phyloP scores from a whole-genome alignment of 2,113 vertebrate genomes.

The Macquaria ambigua region DNA sequence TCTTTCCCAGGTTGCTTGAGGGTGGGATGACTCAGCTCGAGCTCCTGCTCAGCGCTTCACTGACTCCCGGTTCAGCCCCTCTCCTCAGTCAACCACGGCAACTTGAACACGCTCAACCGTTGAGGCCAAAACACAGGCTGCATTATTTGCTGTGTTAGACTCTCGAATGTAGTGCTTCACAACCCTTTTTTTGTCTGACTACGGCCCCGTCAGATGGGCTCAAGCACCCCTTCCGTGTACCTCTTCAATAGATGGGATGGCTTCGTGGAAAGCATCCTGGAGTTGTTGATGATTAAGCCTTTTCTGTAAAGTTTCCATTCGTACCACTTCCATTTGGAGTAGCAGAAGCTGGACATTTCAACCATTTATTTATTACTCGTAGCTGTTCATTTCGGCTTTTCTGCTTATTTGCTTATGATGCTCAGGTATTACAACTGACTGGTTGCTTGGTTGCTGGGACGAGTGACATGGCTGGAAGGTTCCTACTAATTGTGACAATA shows the following conservation, averaged over 20 bases:
- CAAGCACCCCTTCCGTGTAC: background rate
- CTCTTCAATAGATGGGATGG: background rate
- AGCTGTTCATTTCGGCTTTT: background rate
- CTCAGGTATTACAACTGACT: background rate
- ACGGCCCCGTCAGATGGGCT: background rate
- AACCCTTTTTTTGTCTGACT: background rate
- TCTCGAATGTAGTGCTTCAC: background rate
- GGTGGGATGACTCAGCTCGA: constrained; percentile 66
- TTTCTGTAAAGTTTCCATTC: background rate
- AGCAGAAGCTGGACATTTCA: background rate
- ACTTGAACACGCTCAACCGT: constrained; percentile 34
- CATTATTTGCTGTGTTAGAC: constrained; percentile 20
- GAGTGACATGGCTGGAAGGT: background rate
- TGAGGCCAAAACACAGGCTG: constrained; percentile 18
- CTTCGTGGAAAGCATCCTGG: background rate
- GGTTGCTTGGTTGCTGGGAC: background rate
- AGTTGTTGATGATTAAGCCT: background rate
- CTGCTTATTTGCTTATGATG: background rate
- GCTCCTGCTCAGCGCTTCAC: constrained; percentile 43
- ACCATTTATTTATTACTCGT: background rate
- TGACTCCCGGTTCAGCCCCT: constrained; percentile 40
- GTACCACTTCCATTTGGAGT: background rate
- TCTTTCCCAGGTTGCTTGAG: constrained; percentile 61
- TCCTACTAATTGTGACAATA: background rate
- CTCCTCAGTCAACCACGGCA: constrained; percentile 51